phyloP scores from a whole-genome alignment of 2,888 invertebrate species.

The Horisme vitalbata region DNA sequence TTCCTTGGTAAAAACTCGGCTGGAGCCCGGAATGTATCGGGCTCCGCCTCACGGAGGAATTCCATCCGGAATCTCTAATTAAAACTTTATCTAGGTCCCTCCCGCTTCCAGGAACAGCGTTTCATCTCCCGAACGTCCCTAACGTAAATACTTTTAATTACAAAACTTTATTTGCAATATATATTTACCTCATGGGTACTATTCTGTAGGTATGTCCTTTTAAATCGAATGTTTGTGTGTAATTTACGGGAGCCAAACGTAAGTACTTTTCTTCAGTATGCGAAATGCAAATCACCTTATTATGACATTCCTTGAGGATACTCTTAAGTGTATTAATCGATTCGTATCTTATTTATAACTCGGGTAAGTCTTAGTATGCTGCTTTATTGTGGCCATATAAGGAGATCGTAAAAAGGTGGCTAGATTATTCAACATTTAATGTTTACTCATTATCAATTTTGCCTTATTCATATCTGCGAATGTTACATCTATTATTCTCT shows the following conservation, averaged over 20 bases:
- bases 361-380: constrained; percentile 37
- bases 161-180: constrained; percentile 22
- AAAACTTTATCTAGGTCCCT: constrained; percentile 76
- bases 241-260: constrained; percentile 6
- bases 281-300: constrained; percentile 43
- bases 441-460: constrained; percentile 37
- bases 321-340: constrained; percentile 35
- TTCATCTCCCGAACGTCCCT: constrained; percentile 24
- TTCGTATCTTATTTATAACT: constrained; percentile 33
- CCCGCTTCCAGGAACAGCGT: constrained; percentile 45
- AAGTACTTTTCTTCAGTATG: constrained; percentile 30
- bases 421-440: constrained; percentile 30
- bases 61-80: constrained; percentile 79
- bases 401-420: constrained; percentile 37
- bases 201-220: constrained; percentile 8
- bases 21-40: constrained; percentile 75
- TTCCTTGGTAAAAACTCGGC: constrained; percentile 71
- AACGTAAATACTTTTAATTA: constrained; percentile 28
- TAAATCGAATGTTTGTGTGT: constrained; percentile 10
- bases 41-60: constrained; percentile 65
- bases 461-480: constrained; percentile 33
- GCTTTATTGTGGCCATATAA: constrained; percentile 32
- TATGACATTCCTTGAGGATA: constrained; percentile 24
- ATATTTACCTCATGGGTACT: constrained; percentile 1
- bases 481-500: constrained; percentile 27